Evolutionary conservation across 2,113 vertebrate species (phyloP), one percentile per base, ranked within the genome.

Genomic region (Tyto alba): DNA sequence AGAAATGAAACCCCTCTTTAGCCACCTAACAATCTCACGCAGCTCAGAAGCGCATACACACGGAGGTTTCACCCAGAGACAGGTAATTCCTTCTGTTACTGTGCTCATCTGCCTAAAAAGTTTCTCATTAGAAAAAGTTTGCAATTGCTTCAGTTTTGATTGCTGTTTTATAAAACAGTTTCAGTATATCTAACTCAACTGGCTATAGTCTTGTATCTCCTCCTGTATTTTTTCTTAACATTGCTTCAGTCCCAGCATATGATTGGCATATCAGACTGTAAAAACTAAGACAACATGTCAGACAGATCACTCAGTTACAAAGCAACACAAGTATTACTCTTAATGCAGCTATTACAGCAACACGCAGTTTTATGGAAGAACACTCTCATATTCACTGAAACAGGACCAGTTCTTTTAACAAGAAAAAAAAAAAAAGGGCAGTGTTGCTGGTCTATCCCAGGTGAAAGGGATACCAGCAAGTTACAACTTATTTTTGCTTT

Each of bases 11-110:
- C 3, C 6, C 10, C 15, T 9, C 25, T 69, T 94, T 26, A 67
- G 18, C 80, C 36, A 91, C 34, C 11, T 26, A 52, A 48, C 36
- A 71, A 60, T 17, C 19, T 59, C 27, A 67, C n/a, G 60, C 13
- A 64, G 59, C 48, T 43, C 67, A 56, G 43, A 48, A 80, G n/a
- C 0, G 0, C 2, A 3, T 10, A 72, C 45, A 53, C 50, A 34
- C 0, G 0, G 15, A 29, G 3, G 8, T 59, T 78, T 71, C 34
- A 91, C 10, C 16, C n/a, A 75, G 16, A 67, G 32, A 64, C 26
- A 68, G 60, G 34, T 36, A 38, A 93, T 16, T 72, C 19, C 9
- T 59, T 53, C 34, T 36, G 45, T 48, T n/a, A 48, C 9, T 45
- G 36, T 16, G 21, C 16, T 68, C 45, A 16, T 21, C 32, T 57